Evolutionary conservation across 1,140 invertebrate species (phyloP).

Genomic region (Lasioglossum baleicum): DNA sequence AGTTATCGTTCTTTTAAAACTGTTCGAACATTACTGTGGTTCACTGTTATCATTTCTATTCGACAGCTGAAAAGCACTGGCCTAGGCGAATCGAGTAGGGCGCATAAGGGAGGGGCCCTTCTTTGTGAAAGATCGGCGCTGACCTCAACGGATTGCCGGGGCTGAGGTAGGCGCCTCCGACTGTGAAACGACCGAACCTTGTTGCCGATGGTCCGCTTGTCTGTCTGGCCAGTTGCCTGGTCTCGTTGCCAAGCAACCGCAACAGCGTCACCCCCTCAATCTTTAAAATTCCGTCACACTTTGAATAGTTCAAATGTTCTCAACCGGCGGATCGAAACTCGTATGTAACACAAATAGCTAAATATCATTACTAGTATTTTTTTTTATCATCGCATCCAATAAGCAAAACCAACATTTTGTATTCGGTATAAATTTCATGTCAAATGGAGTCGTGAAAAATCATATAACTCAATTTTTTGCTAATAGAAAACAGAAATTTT

Average conservation of each 20-base stretch:
- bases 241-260: slow-evolving; percentile 67
- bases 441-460: too few species aligned
- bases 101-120: slow-evolving; percentile 65
- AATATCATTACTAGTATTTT: too few species aligned
- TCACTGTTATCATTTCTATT: too few species aligned
- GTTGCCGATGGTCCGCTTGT: slow-evolving; percentile 52
- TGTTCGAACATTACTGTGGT: too few species aligned
- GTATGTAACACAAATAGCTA: too few species aligned
- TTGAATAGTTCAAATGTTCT: background rate
- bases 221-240: slow-evolving; percentile 61
- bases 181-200: slow-evolving; percentile 27
- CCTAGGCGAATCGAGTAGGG: slow-evolving; percentile 31
- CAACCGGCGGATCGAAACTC: background rate
- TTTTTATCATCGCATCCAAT: too few species aligned
- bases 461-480: too few species aligned
- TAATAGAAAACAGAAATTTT: too few species aligned
- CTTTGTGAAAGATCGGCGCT: slow-evolving; percentile 67
- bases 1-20: too few species aligned
- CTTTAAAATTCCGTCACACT: slow-evolving; percentile 40
- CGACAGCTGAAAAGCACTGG: background rate
- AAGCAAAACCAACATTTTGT: too few species aligned
- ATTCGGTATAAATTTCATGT: too few species aligned
- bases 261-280: slow-evolving; percentile 51
- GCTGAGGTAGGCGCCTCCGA: slow-evolving; percentile 48
- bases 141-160: slow-evolving; percentile 63